Conservation (phyloP, 2,113 vertebrate genomes). For the Pygoscelis antarcticus region DNA sequence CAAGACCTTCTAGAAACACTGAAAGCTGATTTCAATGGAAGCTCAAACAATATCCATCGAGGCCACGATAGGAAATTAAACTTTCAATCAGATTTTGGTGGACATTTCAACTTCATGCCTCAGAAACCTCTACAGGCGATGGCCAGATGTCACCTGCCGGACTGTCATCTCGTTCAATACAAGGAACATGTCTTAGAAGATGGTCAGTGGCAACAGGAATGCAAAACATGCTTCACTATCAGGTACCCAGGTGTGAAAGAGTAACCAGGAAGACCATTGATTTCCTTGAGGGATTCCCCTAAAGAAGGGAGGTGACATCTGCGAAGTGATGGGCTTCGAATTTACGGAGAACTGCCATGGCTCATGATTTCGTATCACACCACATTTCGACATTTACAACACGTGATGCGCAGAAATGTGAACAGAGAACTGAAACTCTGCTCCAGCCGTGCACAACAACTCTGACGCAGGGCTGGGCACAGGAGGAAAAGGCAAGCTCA, state of each 20-base stretch:
- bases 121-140: neutral
- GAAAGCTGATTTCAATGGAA: neutral
- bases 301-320: neutral
- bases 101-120: neutral
- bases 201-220: neutral
- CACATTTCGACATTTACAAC: neutral
- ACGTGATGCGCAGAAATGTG: neutral
- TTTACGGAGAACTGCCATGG: neutral
- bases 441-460: rapidly evolving
- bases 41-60: neutral
- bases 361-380: rapidly evolving
- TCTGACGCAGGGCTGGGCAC: neutral
- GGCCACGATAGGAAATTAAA: rapidly evolving
- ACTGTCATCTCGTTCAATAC: neutral
- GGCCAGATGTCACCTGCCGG: neutral
- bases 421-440: slow-evolving; percentile 5
- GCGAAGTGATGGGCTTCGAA: neutral
- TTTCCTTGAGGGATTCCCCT: neutral
- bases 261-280: neutral
- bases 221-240: neutral
- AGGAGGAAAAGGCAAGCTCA: neutral
- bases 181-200: neutral
- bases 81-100: neutral
- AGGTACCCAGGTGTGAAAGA: neutral
- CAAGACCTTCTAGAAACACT: neutral